Evolutionary conservation across 2,797 vertebrate genomes (phyloP).

Genomic region (Catostomus latipinnis): DNA sequence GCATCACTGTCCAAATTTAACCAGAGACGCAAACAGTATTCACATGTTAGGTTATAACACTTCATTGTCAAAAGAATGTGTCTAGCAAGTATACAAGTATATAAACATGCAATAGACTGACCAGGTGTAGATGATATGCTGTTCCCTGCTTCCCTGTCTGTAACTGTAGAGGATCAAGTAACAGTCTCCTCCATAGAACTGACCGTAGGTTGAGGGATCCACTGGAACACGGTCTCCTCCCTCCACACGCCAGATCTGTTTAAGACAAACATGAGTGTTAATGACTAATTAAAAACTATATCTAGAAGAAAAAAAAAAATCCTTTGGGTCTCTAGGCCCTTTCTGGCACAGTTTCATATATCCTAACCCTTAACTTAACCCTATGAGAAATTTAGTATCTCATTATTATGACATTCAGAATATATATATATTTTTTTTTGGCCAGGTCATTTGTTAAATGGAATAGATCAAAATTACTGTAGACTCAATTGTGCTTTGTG

Average conservation of each 20-base stretch:
- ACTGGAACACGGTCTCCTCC: conserved; percentile 61
- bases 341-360: too few relatives aligned
- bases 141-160: conserved; percentile 57
- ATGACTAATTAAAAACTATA: too few relatives aligned
- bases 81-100: not conserved
- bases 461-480: too few relatives aligned
- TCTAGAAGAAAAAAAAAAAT: too few relatives aligned
- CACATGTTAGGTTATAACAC: not conserved
- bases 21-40: not conserved
- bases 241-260: conserved; percentile 82
- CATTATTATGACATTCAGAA: too few relatives aligned
- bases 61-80: not conserved
- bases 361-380: too few relatives aligned
- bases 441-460: too few relatives aligned
- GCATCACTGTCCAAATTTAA: not conserved
- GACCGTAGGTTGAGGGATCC: conserved; percentile 70
- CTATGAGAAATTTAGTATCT: too few relatives aligned
- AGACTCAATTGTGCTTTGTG: not conserved
- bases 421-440: too few relatives aligned
- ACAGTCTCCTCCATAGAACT: conserved; percentile 83
- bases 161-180: conserved; percentile 82
- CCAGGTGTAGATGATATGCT: conserved; percentile 82
- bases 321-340: too few relatives aligned
- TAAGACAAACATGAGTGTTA: conserved; percentile 9
- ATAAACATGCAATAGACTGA: conserved; percentile 45